phyloP scores from a whole-genome alignment of 2,797 vertebrate species.

The Poecilia picta region DNA sequence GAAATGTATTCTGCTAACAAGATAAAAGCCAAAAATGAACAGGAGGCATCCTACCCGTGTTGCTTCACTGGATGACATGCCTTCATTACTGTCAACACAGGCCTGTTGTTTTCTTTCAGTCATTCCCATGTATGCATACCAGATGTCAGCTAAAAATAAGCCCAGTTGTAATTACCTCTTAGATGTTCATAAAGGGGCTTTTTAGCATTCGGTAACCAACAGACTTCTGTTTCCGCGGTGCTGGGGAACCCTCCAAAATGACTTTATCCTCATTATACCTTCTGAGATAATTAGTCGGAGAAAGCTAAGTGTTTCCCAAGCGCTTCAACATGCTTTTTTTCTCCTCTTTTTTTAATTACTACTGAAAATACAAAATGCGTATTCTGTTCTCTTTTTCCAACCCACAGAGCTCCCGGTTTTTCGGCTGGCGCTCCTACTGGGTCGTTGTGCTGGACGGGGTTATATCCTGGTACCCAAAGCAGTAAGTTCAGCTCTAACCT shows the following conservation, averaged over 20 bases:
- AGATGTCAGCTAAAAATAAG: slow-evolving; percentile 5
- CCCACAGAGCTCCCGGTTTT: slow-evolving; percentile 91
- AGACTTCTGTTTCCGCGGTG: background rate
- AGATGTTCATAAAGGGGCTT: background rate
- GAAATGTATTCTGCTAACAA: background rate
- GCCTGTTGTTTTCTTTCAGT: background rate
- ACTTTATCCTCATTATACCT: background rate
- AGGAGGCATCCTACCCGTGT: background rate
- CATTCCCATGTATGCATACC: background rate
- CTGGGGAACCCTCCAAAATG: background rate
- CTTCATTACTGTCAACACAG: background rate
- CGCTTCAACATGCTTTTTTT: no score
- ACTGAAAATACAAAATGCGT: background rate
- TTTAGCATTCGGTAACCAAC: slow-evolving; percentile 11
- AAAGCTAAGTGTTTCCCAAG: background rate
- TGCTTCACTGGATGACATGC: slow-evolving; percentile 1
- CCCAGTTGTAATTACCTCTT: slow-evolving; percentile 20
- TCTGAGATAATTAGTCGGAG: slow-evolving; percentile 17
- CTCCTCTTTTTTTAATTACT: background rate
- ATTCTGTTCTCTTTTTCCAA: slow-evolving; percentile 22
- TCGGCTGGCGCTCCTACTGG: slow-evolving; percentile 94
- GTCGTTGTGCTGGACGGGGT: slow-evolving; percentile 93
- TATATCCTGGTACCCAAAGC: slow-evolving; percentile 95
- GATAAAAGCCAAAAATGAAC: background rate
- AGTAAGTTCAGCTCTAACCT: slow-evolving; percentile 80